Evolutionary conservation across 2,113 vertebrate genomes (phyloP).

Genomic region (Columba janthina): DNA sequence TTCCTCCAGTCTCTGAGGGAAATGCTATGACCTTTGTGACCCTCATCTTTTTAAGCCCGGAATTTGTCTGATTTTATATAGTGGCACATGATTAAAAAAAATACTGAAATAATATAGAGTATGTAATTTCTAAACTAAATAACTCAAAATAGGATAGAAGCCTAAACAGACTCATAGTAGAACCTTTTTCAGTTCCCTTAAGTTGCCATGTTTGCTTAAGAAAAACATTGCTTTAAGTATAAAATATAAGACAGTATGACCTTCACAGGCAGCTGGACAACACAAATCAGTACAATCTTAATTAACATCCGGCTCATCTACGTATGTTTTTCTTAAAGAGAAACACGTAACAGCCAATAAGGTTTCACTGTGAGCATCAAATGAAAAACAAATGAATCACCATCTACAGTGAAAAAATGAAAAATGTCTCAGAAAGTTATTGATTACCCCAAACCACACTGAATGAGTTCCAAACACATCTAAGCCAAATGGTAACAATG

Average conservation of each 20-base stretch:
- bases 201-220: background rate
- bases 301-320: constrained; percentile 22
- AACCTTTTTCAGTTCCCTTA: background rate
- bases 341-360: background rate
- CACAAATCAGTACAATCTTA: background rate
- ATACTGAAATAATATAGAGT: background rate
- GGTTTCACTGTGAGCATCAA: background rate
- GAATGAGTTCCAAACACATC: background rate
- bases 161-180: background rate
- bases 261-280: background rate
- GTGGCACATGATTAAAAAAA: background rate
- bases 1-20: background rate
- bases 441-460: background rate
- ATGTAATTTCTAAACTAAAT: background rate
- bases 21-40: background rate
- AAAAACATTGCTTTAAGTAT: background rate
- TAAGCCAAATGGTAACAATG: background rate
- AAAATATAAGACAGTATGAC: background rate
- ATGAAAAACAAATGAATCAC: background rate
- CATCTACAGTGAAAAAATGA: background rate
- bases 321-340: constrained; percentile 7
- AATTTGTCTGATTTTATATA: background rate
- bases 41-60: background rate
- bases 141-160: background rate
- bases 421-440: background rate